These are phyloP conservation scores for Cosmopolites sordidus DNA, from an alignment of 2,888 invertebrate species.

Conservation along the genomic window DNA sequence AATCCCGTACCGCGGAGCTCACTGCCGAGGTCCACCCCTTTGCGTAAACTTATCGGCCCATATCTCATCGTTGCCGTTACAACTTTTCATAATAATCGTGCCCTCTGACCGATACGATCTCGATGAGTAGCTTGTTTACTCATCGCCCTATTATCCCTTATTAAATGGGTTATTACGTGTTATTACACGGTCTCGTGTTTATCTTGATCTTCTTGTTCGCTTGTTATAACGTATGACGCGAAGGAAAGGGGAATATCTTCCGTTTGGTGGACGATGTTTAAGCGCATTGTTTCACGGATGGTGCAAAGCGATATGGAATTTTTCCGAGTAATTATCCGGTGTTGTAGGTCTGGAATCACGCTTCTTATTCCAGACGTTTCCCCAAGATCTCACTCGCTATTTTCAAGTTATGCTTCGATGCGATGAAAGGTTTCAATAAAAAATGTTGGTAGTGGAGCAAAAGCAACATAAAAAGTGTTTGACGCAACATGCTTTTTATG, in stretches of 20 bases:
- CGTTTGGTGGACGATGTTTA: too few species aligned
- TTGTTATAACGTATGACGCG: neutral
- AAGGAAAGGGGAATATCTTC: neutral
- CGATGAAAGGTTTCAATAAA: too few species aligned
- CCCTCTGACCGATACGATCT: constrained; percentile 23
- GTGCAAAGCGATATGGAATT: too few species aligned
- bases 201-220: constrained; percentile 35
- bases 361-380: too few species aligned
- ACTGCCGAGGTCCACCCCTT: constrained; percentile 9
- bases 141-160: constrained; percentile 25
- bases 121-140: constrained; percentile 27
- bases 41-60: constrained; percentile 23
- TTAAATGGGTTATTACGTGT: constrained; percentile 30
- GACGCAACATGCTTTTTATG: too few species aligned
- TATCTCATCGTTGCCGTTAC: neutral
- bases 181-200: constrained; percentile 32
- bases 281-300: too few species aligned
- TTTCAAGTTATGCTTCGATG: too few species aligned
- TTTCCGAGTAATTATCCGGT: too few species aligned
- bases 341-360: too few species aligned
- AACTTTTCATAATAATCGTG: constrained; percentile 5
- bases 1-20: constrained; percentile 14
- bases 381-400: too few species aligned
- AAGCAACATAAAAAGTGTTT: too few species aligned
- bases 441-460: too few species aligned